Conservation (phyloP, 2,113 vertebrate genomes). For the Mellivora capensis region DNA sequence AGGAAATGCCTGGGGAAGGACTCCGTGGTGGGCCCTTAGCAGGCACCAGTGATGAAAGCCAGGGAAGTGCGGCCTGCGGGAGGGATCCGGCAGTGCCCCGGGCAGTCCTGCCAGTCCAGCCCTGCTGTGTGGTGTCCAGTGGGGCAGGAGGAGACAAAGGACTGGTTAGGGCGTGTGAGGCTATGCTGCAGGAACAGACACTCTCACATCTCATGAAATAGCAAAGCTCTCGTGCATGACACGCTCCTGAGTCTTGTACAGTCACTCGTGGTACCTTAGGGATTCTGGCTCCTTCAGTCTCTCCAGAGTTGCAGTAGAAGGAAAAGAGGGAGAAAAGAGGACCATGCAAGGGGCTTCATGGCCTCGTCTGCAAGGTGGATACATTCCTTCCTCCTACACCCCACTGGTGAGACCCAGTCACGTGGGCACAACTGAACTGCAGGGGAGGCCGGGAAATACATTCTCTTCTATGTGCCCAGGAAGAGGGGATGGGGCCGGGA, state of each 20-base stretch:
- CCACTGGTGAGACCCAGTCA: neutral
- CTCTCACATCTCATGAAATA: too few relatives aligned
- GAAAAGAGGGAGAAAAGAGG: neutral
- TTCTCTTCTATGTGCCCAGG: neutral
- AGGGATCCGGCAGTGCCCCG: accelerated
- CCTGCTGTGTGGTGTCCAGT: neutral
- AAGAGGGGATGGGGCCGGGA: neutral
- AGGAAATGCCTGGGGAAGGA: neutral
- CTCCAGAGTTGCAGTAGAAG: neutral
- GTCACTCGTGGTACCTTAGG: neutral
- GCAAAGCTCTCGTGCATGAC: neutral
- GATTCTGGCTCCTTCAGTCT: neutral
- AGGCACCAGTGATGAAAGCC: neutral
- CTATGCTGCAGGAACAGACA: neutral
- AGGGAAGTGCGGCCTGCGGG: neutral
- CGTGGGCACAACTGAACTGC: neutral
- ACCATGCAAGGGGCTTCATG: accelerated
- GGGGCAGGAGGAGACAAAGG: neutral
- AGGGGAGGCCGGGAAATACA: neutral
- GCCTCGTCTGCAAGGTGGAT: neutral
- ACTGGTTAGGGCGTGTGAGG: accelerated
- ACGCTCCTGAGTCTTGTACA: neutral
- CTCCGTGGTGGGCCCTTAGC: neutral
- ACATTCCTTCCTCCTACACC: neutral
- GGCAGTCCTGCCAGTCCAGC: neutral